Evolutionary conservation across 2,888 invertebrate species (phyloP), one percentile per base, ranked within the genome.

Genomic region (Brachyopa scutellaris): DNA sequence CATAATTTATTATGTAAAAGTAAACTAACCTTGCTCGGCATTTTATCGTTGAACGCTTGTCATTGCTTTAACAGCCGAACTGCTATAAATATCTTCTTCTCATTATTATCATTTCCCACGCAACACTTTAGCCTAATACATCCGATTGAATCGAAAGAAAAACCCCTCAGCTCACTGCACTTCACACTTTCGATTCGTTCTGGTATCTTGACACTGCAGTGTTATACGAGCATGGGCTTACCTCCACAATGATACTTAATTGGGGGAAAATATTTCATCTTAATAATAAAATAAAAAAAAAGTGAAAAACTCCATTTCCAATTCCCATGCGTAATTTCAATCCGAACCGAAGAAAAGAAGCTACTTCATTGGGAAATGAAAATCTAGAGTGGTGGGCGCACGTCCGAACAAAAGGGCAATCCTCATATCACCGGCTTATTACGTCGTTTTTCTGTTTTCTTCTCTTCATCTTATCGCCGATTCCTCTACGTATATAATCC

Each of bases 171-270:
- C 53, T 33, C 55, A 36, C 21, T 45, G 53, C 62, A 72, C 55
- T 73, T 62, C 55, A 38, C 73, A 73, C 73, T 73, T 64, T 73
- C 73, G 53, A 73, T 73, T 64, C 62, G 69, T 57, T 57, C 26
- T 26, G 36, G 31, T n/a, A 4, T 36, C 40, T 57, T 57, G 36
- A 64, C 73, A 36, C 26, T 42, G 42, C n/a, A 38, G 59, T 51
- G 55, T 61, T 59, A 59, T 47, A 11, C 17, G 17, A 3, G n/a
- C 8, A 5, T 19, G 8, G 3, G 19, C 17, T 21, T 29, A 42
- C 53, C 66, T 49, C 36, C 19, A 74, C 67, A 74, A 69, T 80
- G 62, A 21, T 51, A 64, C 40, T 80, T 74, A 80, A 64, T 64
- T 74, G 64, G 6, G 47, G 59, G 55, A 67, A 67, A 67, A 59